These are phyloP conservation scores for Chionis minor DNA, from an alignment of 2,113 vertebrate species.

Conservation along the genomic window DNA sequence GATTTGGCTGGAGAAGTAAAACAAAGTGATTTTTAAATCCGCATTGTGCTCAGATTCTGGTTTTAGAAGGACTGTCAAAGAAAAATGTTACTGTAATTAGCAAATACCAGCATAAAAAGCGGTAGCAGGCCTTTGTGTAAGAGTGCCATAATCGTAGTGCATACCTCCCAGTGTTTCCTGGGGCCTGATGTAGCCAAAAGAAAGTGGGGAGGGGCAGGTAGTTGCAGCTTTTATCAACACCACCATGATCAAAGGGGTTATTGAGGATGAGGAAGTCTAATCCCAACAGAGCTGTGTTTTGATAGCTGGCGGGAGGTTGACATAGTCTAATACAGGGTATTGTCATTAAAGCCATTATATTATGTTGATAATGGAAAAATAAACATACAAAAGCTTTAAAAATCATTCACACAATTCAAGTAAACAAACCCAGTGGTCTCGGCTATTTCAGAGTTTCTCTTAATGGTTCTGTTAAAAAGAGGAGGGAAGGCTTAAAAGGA, in stretches of 20 bases:
- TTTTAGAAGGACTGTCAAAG: neutral
- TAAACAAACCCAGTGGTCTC: conserved; percentile 30
- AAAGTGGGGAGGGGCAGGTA: conserved; percentile 13
- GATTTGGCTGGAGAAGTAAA: neutral
- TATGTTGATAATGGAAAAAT: conserved; percentile 47
- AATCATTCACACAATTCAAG: conserved; percentile 43
- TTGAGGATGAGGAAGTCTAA: conserved; percentile 55
- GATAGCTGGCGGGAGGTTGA: conserved; percentile 51
- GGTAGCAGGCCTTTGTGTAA: neutral
- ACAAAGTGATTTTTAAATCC: neutral
- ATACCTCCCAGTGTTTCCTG: neutral
- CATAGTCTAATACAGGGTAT: conserved; percentile 43
- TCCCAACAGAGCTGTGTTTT: conserved; percentile 48
- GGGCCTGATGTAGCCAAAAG: neutral
- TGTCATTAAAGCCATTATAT: conserved; percentile 13
- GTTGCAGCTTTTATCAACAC: conserved; percentile 22
- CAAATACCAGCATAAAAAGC: neutral
- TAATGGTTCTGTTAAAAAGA: neutral
- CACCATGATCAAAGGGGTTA: conserved; percentile 22
- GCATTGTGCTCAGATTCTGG: neutral
- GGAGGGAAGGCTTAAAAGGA: neutral
- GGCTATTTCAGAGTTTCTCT: neutral
- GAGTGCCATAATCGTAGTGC: neutral
- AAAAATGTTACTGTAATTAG: neutral
- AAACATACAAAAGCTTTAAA: conserved; percentile 41